Evolutionary conservation across 2,113 vertebrate species (phyloP).

Genomic region (Marmota monax): DNA sequence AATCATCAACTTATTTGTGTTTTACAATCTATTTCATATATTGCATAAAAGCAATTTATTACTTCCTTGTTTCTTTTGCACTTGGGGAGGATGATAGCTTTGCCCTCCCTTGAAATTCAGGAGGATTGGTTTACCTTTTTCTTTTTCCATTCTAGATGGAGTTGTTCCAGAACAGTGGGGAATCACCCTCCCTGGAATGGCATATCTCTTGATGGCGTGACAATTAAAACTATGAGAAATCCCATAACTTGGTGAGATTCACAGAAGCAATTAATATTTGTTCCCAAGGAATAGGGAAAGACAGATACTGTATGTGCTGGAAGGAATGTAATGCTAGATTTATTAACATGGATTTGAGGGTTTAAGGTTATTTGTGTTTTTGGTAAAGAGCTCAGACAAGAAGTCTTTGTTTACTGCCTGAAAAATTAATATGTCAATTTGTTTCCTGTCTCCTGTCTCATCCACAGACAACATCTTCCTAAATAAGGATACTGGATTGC

Average conservation of each 20-base stretch:
- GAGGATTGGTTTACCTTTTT: neutral
- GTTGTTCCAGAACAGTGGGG: neutral
- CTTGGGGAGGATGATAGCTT: slow-evolving; percentile 13
- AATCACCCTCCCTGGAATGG: neutral
- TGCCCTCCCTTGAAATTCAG: neutral
- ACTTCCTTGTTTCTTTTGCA: neutral
- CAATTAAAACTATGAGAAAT: neutral
- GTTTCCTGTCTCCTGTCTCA: slow-evolving; percentile 35
- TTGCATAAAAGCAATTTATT: slow-evolving; percentile 46
- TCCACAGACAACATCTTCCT: slow-evolving; percentile 44
- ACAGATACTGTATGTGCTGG: neutral
- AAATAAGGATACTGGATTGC: slow-evolving; percentile 46
- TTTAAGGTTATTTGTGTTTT: slow-evolving; percentile 64
- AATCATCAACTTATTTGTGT: slow-evolving; percentile 53
- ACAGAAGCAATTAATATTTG: neutral
- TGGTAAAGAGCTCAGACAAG: slow-evolving; percentile 1
- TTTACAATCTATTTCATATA: slow-evolving; percentile 41
- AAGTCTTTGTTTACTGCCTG: slow-evolving; percentile 59
- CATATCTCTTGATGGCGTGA: neutral
- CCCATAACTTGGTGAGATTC: slow-evolving; percentile 5
- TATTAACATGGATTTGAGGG: slow-evolving; percentile 34
- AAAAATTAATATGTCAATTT: slow-evolving; percentile 60
- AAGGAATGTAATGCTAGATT: slow-evolving; percentile 4
- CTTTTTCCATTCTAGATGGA: neutral
- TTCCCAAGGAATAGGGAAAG: slow-evolving; percentile 18